Conservation (phyloP, 2,888 invertebrate genomes). For the Machimus rusticus region DNA sequence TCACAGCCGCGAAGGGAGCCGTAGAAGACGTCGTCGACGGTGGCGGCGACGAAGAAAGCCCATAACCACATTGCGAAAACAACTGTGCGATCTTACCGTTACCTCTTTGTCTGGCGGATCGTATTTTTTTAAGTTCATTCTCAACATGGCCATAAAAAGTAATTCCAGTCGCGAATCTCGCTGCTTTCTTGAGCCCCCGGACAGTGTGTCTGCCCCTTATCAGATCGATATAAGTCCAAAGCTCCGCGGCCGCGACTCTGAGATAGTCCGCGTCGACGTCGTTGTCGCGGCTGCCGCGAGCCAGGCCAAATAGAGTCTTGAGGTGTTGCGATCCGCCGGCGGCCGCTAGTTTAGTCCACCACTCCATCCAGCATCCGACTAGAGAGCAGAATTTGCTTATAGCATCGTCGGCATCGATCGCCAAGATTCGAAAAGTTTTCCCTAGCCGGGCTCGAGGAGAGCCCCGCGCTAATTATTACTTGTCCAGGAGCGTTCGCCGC, state of each 20-base stretch:
- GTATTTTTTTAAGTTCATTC: conserved; percentile 14
- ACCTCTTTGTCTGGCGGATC: conserved; percentile 30
- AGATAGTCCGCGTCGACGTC: not conserved
- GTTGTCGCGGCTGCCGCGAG: not conserved
- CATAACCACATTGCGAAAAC: conserved; percentile 28
- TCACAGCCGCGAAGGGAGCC: not conserved
- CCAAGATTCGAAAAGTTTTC: not conserved
- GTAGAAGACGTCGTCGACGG: not conserved
- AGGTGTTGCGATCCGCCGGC: not conserved
- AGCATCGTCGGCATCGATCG: not conserved
- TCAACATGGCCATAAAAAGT: conserved; percentile 38
- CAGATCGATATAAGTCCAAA: conserved; percentile 33
- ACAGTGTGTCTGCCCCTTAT: conserved; percentile 26
- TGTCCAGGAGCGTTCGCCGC: not conserved
- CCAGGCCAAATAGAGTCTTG: conserved; percentile 23
- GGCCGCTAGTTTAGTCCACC: not conserved
- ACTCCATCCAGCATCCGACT: not conserved
- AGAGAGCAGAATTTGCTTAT: not conserved
- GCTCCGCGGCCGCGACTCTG: not conserved
- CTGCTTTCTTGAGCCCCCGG: conserved; percentile 20
- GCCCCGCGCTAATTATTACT: conserved; percentile 7
- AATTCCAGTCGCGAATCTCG: conserved; percentile 27
- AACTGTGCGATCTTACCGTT: conserved; percentile 28
- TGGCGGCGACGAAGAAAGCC: not conserved
- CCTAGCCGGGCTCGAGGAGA: not conserved